phyloP scores from a whole-genome alignment of 1,140 invertebrate genomes.

The Cataglyphis hispanica region DNA sequence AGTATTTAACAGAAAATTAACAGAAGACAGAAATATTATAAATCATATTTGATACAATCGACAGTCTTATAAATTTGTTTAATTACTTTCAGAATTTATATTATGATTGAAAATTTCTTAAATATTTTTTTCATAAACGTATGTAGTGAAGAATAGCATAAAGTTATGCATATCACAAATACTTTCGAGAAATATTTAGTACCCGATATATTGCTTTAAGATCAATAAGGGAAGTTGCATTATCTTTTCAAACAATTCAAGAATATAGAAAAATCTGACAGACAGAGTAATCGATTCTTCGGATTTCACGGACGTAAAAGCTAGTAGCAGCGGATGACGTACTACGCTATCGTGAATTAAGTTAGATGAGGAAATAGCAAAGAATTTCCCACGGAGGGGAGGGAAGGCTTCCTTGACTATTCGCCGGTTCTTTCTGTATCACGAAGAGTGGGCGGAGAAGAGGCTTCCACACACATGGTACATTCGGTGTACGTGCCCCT shows the following conservation, averaged over 20 bases:
- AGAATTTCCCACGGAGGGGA: conserved; percentile 66
- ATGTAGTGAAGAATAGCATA: background rate
- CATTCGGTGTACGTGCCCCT: conserved; percentile 65
- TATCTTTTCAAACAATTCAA: background rate
- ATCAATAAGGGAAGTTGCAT: background rate
- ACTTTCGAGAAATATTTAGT: background rate
- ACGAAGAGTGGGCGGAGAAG: conserved; percentile 52
- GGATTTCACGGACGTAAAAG: background rate
- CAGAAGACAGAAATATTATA: too few relatives aligned
- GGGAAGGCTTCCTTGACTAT: background rate
- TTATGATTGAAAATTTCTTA: background rate
- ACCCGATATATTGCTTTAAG: background rate
- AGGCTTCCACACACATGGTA: conserved; percentile 61
- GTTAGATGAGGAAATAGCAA: conserved; percentile 30
- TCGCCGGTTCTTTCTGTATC: conserved; percentile 40
- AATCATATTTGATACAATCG: background rate
- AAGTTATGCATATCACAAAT: background rate
- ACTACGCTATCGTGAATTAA: conserved; percentile 26
- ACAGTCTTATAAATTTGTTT: background rate
- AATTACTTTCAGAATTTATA: background rate
- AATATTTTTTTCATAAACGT: background rate
- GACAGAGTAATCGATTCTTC: background rate
- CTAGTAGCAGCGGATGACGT: background rate
- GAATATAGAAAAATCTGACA: background rate
- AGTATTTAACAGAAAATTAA: too few relatives aligned